Conservation (phyloP, 2,797 vertebrate genomes). For the Botia kubotai region DNA sequence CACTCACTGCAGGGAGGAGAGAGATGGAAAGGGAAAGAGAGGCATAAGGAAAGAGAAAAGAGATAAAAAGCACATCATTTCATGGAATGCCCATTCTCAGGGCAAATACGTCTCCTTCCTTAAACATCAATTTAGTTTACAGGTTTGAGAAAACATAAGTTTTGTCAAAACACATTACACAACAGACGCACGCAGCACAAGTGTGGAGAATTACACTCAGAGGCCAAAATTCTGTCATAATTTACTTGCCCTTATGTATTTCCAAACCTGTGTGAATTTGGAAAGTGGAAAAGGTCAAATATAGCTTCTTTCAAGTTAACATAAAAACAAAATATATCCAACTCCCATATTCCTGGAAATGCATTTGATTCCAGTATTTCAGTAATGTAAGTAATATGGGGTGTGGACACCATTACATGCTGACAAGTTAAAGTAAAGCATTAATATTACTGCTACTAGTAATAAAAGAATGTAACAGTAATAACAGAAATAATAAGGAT, state of each 20-base stretch:
- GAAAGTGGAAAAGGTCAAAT: too few species aligned
- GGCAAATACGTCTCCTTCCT: conserved; percentile 32
- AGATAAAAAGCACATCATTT: conserved; percentile 29
- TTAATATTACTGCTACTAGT: too few species aligned
- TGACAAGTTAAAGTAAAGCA: too few species aligned
- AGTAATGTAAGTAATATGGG: too few species aligned
- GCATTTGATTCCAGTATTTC: too few species aligned
- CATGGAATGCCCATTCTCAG: neutral
- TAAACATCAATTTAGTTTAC: conserved; percentile 21
- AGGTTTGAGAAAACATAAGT: conserved; percentile 41
- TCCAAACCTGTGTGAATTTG: too few species aligned
- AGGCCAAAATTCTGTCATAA: neutral
- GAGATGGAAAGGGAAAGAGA: neutral
- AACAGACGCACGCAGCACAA: neutral
- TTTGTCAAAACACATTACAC: conserved; percentile 38
- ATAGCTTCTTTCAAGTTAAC: too few species aligned
- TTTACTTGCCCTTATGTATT: too few species aligned
- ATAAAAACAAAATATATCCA: too few species aligned
- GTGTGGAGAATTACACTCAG: conserved; percentile 3
- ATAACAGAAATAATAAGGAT: neutral
- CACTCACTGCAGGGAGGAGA: conserved; percentile 85
- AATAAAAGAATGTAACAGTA: neutral
- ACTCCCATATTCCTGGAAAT: too few species aligned
- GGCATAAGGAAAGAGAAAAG: neutral
- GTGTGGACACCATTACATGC: too few species aligned